phyloP scores from a whole-genome alignment of 2,888 invertebrate genomes.

The Congeria kusceri region DNA sequence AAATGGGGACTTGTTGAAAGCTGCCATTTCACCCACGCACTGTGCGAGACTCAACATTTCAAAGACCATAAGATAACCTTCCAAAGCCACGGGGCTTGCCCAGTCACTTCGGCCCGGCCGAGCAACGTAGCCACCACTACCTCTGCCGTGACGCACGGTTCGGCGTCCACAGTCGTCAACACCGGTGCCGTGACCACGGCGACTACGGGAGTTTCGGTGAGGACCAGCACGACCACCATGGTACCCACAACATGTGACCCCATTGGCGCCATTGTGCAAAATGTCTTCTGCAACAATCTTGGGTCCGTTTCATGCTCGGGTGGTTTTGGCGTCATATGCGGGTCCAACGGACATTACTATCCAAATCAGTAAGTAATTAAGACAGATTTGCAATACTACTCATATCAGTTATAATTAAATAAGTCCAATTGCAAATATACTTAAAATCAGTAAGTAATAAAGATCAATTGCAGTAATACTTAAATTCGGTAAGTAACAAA shows the following conservation, averaged over 20 bases:
- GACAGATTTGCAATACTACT: no score
- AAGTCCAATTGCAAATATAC: no score
- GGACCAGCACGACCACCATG: not conserved
- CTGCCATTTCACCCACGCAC: slow-evolving; percentile 58
- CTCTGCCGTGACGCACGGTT: not conserved
- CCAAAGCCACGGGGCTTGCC: slow-evolving; percentile 45
- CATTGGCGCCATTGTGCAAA: slow-evolving; percentile 34
- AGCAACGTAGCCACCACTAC: slow-evolving; percentile 23
- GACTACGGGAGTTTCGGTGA: not conserved
- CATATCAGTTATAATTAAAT: no score
- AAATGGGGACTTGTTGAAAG: slow-evolving; percentile 28
- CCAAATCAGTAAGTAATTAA: slow-evolving; percentile 52
- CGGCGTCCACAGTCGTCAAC: no score
- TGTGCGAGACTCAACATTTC: slow-evolving; percentile 57
- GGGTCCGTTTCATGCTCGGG: slow-evolving; percentile 27
- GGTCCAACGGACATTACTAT: slow-evolving; percentile 52
- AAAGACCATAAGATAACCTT: slow-evolving; percentile 14
- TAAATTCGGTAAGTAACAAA: no score
- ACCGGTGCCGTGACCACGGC: not conserved
- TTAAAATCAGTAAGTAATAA: no score
- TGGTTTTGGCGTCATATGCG: slow-evolving; percentile 45
- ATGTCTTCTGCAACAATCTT: slow-evolving; percentile 52
- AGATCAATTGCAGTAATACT: no score
- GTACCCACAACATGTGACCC: slow-evolving; percentile 23
- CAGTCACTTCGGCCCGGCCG: slow-evolving; percentile 21